A percentile compares a stretch with the other conserved stretches of the same genome.
phyloP scores from a whole-genome alignment of 2,797 vertebrate species.

The Tiaroga cobitis region DNA sequence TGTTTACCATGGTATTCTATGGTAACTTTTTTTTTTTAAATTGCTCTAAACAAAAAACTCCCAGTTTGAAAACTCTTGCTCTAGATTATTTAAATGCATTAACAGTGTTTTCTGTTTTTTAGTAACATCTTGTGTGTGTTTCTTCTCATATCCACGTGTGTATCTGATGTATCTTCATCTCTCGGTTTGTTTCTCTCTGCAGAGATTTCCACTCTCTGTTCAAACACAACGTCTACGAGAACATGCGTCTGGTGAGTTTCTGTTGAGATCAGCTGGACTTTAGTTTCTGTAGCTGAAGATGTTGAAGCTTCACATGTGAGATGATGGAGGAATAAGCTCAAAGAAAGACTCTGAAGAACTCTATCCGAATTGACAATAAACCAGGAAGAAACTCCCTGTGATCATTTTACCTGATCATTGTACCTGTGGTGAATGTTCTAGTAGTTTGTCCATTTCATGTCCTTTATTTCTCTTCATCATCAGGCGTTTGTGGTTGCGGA shows the following conservation, averaged over 20 bases:
- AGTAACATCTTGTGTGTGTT: neutral
- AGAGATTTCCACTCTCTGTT: conserved; percentile 94
- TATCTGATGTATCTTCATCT: neutral
- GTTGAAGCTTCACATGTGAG: conserved; percentile 18
- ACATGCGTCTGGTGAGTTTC: conserved; percentile 94
- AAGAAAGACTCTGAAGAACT: neutral
- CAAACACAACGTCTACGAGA: conserved; percentile 94
- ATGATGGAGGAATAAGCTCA: neutral
- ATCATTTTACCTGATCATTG: neutral
- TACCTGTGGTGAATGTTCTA: neutral
- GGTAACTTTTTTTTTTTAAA: too few species aligned
- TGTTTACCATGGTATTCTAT: neutral
- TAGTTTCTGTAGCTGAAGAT: neutral
- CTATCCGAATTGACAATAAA: neutral
- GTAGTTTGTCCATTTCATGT: neutral
- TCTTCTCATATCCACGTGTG: neutral
- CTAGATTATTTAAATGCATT: neutral
- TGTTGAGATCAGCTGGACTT: neutral
- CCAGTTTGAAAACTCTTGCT: neutral
- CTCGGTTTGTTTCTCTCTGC: conserved; percentile 50
- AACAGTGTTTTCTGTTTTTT: neutral
- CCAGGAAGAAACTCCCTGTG: neutral
- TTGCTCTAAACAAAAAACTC: too few species aligned
- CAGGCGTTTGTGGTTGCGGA: conserved; percentile 89
- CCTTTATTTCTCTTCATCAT: conserved; percentile 33